Evolutionary conservation across 2,113 vertebrate genomes (phyloP).

Genomic region (Lasiurus cinereus): DNA sequence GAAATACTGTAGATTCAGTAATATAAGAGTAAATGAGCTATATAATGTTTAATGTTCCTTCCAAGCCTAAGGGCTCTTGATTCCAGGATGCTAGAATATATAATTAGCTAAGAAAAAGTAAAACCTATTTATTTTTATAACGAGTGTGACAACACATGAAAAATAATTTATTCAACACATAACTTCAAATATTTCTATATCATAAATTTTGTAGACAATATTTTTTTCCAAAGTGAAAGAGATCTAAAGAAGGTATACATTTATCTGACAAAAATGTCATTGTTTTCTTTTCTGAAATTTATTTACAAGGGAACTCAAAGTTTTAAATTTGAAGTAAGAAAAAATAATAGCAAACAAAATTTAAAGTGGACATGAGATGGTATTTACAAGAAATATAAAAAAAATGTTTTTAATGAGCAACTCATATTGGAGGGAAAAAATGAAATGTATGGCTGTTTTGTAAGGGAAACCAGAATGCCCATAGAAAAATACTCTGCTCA

Average conservation of each 20-base stretch:
- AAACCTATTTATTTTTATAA: slow-evolving; percentile 55
- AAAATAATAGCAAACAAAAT: slow-evolving; percentile 22
- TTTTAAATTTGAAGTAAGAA: neutral
- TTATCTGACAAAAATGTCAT: neutral
- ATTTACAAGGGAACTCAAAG: neutral
- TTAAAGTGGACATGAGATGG: neutral
- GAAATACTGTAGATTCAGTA: neutral
- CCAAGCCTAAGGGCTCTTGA: neutral
- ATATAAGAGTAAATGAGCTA: slow-evolving; percentile 22
- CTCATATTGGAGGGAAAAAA: neutral
- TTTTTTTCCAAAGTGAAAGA: neutral
- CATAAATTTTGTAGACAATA: neutral
- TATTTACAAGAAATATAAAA: neutral
- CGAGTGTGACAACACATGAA: neutral
- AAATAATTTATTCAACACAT: neutral
- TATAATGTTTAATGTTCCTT: slow-evolving; percentile 10
- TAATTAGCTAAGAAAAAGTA: neutral
- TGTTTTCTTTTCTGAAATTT: slow-evolving; percentile 34
- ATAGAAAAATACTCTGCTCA: neutral
- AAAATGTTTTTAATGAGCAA: neutral
- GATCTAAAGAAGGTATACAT: neutral
- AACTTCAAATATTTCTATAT: slow-evolving; percentile 10
- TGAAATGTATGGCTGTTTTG: neutral
- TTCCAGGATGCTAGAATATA: neutral
- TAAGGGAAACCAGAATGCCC: neutral